Evolutionary conservation across 2,888 invertebrate species (phyloP).

Genomic region (Anthrax anthrax): DNA sequence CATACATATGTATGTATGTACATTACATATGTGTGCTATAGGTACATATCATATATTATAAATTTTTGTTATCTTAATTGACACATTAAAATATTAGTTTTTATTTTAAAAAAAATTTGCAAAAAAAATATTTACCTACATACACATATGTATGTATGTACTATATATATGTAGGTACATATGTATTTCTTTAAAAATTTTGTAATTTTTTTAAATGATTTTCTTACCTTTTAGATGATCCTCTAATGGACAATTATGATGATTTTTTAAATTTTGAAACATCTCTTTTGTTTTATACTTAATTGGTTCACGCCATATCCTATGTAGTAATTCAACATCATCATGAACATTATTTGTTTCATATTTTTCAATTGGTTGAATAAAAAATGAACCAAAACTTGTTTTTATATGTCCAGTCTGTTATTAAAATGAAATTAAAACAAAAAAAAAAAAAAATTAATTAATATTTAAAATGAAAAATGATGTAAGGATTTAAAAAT

Average conservation of each 20-base stretch:
- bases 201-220: background rate
- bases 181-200: too few species aligned
- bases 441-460: background rate
- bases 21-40: too few species aligned
- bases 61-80: too few species aligned
- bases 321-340: slow-evolving; percentile 1
- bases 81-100: too few species aligned
- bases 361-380: slow-evolving; percentile 45
- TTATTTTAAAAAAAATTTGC: too few species aligned
- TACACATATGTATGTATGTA: too few species aligned
- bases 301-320: slow-evolving; percentile 23
- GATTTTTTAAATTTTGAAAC: background rate
- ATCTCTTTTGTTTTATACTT: background rate
- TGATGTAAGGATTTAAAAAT: too few species aligned
- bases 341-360: slow-evolving; percentile 28
- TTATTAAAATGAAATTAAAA: slow-evolving; percentile 17
- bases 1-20: too few species aligned
- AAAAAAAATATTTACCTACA: too few species aligned
- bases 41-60: too few species aligned
- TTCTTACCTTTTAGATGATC: slow-evolving; percentile 9
- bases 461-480: too few species aligned
- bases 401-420: slow-evolving; percentile 58
- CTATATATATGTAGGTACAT: too few species aligned
- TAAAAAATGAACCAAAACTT: slow-evolving; percentile 48
- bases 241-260: slow-evolving; percentile 8